These are phyloP conservation scores for Enteromius anoplus DNA, from an alignment of 2,797 vertebrate genomes.

Conservation along the genomic window DNA sequence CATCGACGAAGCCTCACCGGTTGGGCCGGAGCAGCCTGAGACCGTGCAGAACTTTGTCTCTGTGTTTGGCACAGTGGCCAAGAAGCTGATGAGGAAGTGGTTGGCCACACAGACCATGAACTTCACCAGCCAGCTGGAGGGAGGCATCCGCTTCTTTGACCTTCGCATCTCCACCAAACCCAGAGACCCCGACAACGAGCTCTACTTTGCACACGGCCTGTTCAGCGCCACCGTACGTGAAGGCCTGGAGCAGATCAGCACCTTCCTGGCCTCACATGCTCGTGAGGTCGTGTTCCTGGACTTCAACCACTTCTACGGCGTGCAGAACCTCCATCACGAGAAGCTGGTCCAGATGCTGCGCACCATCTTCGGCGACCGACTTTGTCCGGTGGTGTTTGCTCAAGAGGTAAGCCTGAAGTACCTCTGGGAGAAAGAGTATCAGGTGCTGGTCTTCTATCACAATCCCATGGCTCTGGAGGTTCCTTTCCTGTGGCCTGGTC, in stretches of 20 bases:
- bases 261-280: slow-evolving; percentile 86
- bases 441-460: slow-evolving; percentile 96
- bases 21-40: slow-evolving; percentile 96
- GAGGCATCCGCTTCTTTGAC: slow-evolving; percentile 96
- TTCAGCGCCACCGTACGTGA: slow-evolving; percentile 96
- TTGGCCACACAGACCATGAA: slow-evolving; percentile 98
- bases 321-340: slow-evolving; percentile 97
- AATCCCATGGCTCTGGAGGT: slow-evolving; percentile 95
- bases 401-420: slow-evolving; percentile 96
- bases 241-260: slow-evolving; percentile 94
- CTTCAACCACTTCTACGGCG: slow-evolving; percentile 98
- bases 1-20: slow-evolving; percentile 95
- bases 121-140: slow-evolving; percentile 91
- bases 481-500: slow-evolving; percentile 96
- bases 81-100: slow-evolving; percentile 99
- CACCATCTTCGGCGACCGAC: slow-evolving; percentile 92
- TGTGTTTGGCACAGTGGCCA: slow-evolving; percentile 96
- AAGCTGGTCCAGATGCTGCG: slow-evolving; percentile 95
- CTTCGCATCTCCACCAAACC: slow-evolving; percentile 98
- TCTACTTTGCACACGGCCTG: slow-evolving; percentile 96
- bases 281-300: slow-evolving; percentile 95
- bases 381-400: slow-evolving; percentile 94
- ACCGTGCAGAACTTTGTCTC: slow-evolving; percentile 98
- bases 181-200: slow-evolving; percentile 95
- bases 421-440: slow-evolving; percentile 96